Evolutionary conservation across 2,888 invertebrate genomes (phyloP).

Genomic region (Blera fallax): DNA sequence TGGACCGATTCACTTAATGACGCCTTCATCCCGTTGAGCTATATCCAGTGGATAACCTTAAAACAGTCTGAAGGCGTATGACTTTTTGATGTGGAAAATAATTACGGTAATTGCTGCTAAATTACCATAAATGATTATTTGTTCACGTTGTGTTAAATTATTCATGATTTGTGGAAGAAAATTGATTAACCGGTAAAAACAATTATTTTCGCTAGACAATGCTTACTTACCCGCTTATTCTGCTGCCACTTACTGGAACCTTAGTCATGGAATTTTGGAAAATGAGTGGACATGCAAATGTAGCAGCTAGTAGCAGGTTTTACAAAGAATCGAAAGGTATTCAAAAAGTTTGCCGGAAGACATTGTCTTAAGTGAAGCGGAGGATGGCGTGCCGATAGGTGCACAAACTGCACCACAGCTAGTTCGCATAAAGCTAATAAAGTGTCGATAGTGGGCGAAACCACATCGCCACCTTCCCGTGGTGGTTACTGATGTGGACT

Average conservation of each 20-base stretch:
- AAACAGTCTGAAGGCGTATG: neutral
- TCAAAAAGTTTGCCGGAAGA: too few species aligned
- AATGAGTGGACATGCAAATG: too few species aligned
- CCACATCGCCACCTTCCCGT: too few species aligned
- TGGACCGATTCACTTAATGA: neutral
- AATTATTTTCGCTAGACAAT: neutral
- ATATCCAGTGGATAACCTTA: neutral
- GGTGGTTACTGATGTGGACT: too few species aligned
- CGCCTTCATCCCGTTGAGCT: neutral
- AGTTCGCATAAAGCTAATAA: too few species aligned
- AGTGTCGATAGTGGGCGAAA: too few species aligned
- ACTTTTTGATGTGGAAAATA: neutral
- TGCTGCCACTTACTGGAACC: neutral
- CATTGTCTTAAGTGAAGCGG: too few species aligned
- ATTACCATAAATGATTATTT: constrained; percentile 1
- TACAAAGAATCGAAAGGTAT: too few species aligned
- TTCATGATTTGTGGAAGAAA: neutral
- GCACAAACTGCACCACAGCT: too few species aligned
- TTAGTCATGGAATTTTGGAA: neutral
- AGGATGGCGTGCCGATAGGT: too few species aligned
- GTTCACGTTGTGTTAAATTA: neutral
- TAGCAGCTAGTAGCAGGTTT: too few species aligned
- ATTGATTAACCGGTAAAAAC: neutral
- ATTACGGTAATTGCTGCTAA: neutral
- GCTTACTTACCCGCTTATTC: neutral